Percentiles rank a stretch among this genome's conserved stretches.
Evolutionary conservation across 2,888 invertebrate species (phyloP).

Genomic region (Achlya flavicornis): DNA sequence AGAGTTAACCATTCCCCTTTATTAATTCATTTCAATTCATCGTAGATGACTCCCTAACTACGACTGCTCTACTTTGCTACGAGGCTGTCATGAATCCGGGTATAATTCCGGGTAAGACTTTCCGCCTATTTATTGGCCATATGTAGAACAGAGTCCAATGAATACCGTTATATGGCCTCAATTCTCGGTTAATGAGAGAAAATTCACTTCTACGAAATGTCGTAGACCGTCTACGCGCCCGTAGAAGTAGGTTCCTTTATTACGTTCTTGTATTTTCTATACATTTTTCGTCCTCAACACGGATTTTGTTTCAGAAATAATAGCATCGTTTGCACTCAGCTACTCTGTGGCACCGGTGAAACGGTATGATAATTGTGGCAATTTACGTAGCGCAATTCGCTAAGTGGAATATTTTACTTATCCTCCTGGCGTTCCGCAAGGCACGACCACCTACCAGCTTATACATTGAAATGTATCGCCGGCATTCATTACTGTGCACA

Average conservation of each 20-base stretch:
- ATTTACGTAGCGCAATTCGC: constrained; percentile 67
- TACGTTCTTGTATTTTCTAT: neutral
- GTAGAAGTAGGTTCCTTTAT: constrained; percentile 25
- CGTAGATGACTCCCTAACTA: constrained; percentile 21
- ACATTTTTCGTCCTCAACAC: constrained; percentile 11
- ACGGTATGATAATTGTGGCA: constrained; percentile 69
- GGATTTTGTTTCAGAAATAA: constrained; percentile 12
- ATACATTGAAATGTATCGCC: constrained; percentile 70
- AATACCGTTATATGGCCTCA: constrained; percentile 47
- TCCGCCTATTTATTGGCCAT: constrained; percentile 71
- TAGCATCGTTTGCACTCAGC: constrained; percentile 29
- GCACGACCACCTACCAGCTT: constrained; percentile 69
- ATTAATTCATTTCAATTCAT: constrained; percentile 17
- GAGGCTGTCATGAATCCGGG: constrained; percentile 56
- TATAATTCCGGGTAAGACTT: constrained; percentile 72
- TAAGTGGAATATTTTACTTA: constrained; percentile 78
- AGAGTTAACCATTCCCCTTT: constrained; percentile 6
- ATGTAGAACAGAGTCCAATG: constrained; percentile 48
- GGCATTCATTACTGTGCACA: constrained; percentile 62
- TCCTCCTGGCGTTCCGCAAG: constrained; percentile 62
- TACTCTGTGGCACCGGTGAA: constrained; percentile 38
- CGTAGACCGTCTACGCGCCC: constrained; percentile 35
- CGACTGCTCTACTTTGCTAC: constrained; percentile 31
- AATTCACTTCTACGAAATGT: constrained; percentile 37
- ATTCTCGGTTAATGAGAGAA: constrained; percentile 55